Evolutionary conservation across 1,140 invertebrate species (phyloP), one percentile per base, ranked within the genome.

Genomic region (Heliconius hermathena): DNA sequence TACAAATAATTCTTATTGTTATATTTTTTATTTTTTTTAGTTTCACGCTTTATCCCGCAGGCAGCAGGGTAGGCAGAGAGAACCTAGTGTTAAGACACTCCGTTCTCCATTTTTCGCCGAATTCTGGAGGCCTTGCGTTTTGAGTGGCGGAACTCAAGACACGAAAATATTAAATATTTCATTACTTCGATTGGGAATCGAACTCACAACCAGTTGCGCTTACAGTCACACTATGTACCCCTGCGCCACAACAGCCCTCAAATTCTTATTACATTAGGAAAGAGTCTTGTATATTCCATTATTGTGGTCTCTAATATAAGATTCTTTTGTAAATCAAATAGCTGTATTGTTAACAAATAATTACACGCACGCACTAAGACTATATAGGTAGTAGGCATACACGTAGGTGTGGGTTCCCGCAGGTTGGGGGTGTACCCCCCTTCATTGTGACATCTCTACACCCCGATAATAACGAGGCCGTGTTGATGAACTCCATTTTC

Each of bases 401-500:
- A 71, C 16, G 71, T 38, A 36, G 71, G 79, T 71, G 26, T 33
- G 74, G 71, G 71, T 73, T 72, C 70, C 74, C 79, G 57, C 73
- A 52, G 71, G 71, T 33, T 60, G 38, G 70, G 79, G 79, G 79
- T 46, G 52, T 33, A 13, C 38, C 71, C 41, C 71, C 79, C 79
- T 71, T 60, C 74, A 80, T 80, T 80, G 79, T 80, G 74, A 80
- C 74, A 80, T 80, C 74, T 80, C 71, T 73, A 73, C 79, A 54
- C 78, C 79, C 74, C 74, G 79, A 80, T 76, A 80, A 76, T 80
- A 80, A 80, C 52, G 79, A 76, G 79, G 79, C 74, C 79, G 74
- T 76, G 79, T 80, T 80, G 79, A 80, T 80, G 79, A 80, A 80
- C 79, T 76, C 74, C 79, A 80, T 76, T 80, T 80, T 80, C 74